A percentile compares a stretch with the other conserved stretches of the same genome.
phyloP scores from a whole-genome alignment of 1,140 invertebrate genomes.

The Drosophila prosaltans region DNA sequence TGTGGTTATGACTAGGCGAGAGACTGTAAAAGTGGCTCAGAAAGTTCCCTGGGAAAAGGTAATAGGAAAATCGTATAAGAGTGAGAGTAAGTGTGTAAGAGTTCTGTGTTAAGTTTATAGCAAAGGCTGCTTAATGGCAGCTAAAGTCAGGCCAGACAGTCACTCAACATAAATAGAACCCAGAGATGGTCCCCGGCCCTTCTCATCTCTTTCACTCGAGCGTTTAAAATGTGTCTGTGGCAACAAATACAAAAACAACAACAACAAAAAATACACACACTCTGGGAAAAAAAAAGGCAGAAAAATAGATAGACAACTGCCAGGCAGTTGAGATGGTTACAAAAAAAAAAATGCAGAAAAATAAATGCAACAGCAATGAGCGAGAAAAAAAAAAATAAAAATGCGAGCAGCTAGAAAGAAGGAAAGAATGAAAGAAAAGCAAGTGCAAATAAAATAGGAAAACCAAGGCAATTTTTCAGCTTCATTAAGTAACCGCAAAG shows the following conservation, averaged over 20 bases:
- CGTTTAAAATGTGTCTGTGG: slow-evolving; percentile 58
- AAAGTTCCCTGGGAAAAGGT: slow-evolving; percentile 23
- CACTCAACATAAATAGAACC: slow-evolving; percentile 54
- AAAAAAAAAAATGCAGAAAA: slow-evolving; percentile 3
- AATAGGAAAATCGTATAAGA: neutral
- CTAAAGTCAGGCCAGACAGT: slow-evolving; percentile 43
- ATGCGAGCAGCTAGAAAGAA: slow-evolving; percentile 10
- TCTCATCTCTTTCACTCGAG: slow-evolving; percentile 14
- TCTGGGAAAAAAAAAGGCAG: slow-evolving; percentile 29
- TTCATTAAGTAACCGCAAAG: slow-evolving; percentile 73
- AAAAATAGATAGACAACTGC: slow-evolving; percentile 43
- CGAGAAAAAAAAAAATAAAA: slow-evolving; percentile 39
- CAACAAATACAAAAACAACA: slow-evolving; percentile 8
- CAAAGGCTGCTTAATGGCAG: slow-evolving; percentile 43
- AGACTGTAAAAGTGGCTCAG: slow-evolving; percentile 49
- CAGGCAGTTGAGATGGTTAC: slow-evolving; percentile 20
- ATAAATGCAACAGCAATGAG: slow-evolving; percentile 10
- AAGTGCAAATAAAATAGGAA: slow-evolving; percentile 67
- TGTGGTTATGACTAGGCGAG: slow-evolving; percentile 47
- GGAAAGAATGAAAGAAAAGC: slow-evolving; percentile 12
- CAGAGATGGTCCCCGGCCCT: slow-evolving; percentile 4
- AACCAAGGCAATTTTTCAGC: slow-evolving; percentile 70
- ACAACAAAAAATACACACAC: slow-evolving; percentile 6
- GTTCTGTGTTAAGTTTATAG: slow-evolving; percentile 28
- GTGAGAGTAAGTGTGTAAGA: slow-evolving; percentile 14